Evolutionary conservation across 1,140 invertebrate genomes (phyloP), one percentile per base, ranked within the genome.

Genomic region (Halesus radiatus): DNA sequence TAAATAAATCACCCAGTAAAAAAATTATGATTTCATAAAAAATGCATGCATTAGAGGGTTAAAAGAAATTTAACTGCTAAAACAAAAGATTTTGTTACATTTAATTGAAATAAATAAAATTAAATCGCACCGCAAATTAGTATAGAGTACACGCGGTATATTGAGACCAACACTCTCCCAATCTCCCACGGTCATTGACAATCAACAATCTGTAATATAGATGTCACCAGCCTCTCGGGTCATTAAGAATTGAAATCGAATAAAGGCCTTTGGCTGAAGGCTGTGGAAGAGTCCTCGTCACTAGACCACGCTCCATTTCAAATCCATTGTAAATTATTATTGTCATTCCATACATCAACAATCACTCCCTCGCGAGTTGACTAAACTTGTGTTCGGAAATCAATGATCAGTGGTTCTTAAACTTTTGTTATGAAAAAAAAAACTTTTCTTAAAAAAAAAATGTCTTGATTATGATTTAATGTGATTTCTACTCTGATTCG

Each of bases 271-370:
- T 52, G 10, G 8, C 8, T 45, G 23, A 29, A 64, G 23, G 60
- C 23, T 29, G 66, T 70, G 10, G 70, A 78, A 62, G 26, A 66
- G 20, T 80, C 29, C 37, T 78, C 80, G 64, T 81, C 73, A 82
- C 37, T 70, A 79, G 60, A 60, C 52, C 79, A 83, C 81, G 81
- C 79, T 83, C 79, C 81, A 80, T 80, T 83, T 83, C 79, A 79
- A 83, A 78, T 70, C 64, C 50, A 58, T 50, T 77, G 32, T 20
- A 20, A 37, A 76, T 62, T 37, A 45, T 74, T 74, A 29, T 29
- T 10, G 37, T 45, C 37, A 76, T 60, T 76, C 74, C 62, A 62
- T 76, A 76, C 62, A 62, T 62, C 54, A 76, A 45, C 18, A 56
- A 56, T 74, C 70, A 74, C 32, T 78, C 76, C 45, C 50, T 68